Base-by-base conservation (phyloP, 2,797 vertebrate genomes). In the Acrossocheilus wenchowensis region DNA sequence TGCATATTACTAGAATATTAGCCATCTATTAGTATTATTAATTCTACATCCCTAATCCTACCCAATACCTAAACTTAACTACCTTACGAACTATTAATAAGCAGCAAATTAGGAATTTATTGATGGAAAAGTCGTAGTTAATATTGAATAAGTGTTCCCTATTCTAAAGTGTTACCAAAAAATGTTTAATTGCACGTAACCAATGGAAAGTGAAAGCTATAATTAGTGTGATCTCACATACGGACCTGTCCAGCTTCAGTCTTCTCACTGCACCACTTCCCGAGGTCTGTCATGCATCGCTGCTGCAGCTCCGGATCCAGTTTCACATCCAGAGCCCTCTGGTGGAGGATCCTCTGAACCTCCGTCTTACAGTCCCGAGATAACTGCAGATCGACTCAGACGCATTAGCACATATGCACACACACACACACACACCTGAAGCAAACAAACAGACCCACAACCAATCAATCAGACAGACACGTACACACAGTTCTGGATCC, bases 251-350 rank as follows among this genome's bases (percentile, higher is more conserved):
- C 98, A 0, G 96, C 87, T 84, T 99, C 98, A 0, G 97, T 97
- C 91, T 99, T 99, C 80, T 99, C 98, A 73, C 97, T 99, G 94
- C 98, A 99, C 98, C 98, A 99, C 87, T 99, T 99, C 1, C 98
- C 98, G 30, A 99, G 89, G 88, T 99, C 98, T 0, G 96, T 97
- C 94, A 99, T 97, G 91, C 98, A 99, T 88, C 97, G 97, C 82
- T 95, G 95, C 94, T 99, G 98, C 36, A 99, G 95, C 39, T 96
- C 94, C 0, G 98, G 98, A 84, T 99, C 98, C 93, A 99, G 93
- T 88, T 98, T 99, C 90, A 99, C 97, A 12, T 99, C 98, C 95
- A 99, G 95, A 54, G 98, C 98, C 62, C 98, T 97, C 91, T 99
- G 98, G 88, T 99, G 98, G 52, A 99, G 96, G 84, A 99, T 99